Evolutionary conservation across 2,888 invertebrate species (phyloP).

Genomic region (Nephrotoma guestfalica): DNA sequence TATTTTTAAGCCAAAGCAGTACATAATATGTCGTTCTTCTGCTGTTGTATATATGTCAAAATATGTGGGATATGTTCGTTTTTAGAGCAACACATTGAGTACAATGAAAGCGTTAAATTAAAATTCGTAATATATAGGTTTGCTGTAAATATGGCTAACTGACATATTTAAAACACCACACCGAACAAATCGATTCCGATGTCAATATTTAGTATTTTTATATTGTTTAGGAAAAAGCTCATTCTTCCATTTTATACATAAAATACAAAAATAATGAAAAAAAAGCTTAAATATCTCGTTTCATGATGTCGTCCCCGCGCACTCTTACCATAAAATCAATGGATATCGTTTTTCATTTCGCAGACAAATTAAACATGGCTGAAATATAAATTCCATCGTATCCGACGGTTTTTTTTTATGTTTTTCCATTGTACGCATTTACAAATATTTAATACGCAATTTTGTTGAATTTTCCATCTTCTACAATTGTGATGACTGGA

Average conservation of each 20-base stretch:
- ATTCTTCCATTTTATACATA: background rate
- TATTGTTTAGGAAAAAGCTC: background rate
- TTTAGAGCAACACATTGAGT: background rate
- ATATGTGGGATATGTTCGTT: background rate
- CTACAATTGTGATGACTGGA: background rate
- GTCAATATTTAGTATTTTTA: background rate
- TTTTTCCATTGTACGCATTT: background rate
- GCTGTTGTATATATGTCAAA: background rate
- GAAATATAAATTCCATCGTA: background rate
- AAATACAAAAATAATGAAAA: background rate
- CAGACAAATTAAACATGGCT: background rate
- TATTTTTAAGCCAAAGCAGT: background rate
- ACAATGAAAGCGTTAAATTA: background rate
- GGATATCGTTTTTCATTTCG: background rate
- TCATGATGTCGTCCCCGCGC: background rate
- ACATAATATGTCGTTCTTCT: background rate
- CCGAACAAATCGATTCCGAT: background rate
- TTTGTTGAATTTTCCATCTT: background rate
- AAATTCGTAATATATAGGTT: background rate
- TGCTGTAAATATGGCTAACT: background rate
- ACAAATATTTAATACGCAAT: background rate
- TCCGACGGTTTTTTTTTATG: background rate
- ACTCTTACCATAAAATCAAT: background rate
- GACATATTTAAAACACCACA: background rate
- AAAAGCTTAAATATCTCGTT: background rate